Conservation (phyloP, 2,888 invertebrate genomes). For the Beris morrisii region DNA sequence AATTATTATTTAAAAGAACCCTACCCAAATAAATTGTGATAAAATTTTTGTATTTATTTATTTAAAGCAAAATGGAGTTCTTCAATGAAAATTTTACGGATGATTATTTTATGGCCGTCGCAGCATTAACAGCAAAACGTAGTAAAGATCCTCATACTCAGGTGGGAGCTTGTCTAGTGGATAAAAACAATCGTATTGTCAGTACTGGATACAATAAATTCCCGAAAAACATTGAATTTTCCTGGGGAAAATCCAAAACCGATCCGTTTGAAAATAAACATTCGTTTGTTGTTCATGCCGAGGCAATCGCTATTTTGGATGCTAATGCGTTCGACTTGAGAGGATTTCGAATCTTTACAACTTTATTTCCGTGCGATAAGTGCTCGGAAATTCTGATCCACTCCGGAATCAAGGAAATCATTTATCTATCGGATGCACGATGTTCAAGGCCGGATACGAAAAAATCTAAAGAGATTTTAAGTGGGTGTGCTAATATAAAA, state of each 20-base stretch:
- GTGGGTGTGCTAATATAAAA: no score
- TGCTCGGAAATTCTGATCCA: constrained; percentile 97
- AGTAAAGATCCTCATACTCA: constrained; percentile 94
- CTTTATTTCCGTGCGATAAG: constrained; percentile 95
- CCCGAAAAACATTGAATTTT: constrained; percentile 84
- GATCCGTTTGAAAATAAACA: constrained; percentile 74
- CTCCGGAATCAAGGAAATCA: constrained; percentile 77
- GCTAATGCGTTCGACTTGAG: constrained; percentile 73
- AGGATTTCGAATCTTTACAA: constrained; percentile 83
- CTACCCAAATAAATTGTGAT: no score
- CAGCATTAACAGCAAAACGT: constrained; percentile 85
- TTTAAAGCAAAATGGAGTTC: no score
- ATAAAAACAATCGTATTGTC: constrained; percentile 81
- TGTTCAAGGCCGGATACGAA: no score
- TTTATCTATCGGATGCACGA: constrained; percentile 80
- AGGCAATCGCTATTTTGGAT: constrained; percentile 96
- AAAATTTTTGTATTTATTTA: no score
- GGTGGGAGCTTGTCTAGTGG: constrained; percentile 95
- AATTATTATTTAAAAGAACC: no score
- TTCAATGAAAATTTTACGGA: constrained; percentile 55
- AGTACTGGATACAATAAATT: constrained; percentile 97
- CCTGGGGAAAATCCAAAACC: constrained; percentile 72
- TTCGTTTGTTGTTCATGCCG: constrained; percentile 95
- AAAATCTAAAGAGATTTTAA: no score
- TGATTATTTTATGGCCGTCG: constrained; percentile 95